A percentile compares a stretch with the other conserved stretches of the same genome.
These are phyloP conservation scores for Chrysopa pallens DNA, from an alignment of 1,140 invertebrate genomes.

Conservation along the genomic window DNA sequence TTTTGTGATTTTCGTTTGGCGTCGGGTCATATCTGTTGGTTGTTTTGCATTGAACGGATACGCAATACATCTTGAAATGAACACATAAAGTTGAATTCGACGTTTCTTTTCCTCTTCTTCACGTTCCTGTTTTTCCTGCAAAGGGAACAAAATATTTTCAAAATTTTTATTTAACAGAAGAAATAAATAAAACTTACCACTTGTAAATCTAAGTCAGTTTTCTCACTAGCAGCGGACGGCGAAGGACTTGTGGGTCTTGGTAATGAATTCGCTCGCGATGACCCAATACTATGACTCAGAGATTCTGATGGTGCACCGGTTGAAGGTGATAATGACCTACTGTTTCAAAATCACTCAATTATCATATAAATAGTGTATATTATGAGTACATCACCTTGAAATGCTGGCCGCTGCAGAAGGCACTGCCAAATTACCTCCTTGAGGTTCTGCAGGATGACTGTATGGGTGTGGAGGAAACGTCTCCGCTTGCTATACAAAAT, in stretches of 20 bases:
- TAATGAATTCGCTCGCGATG: constrained; percentile 38
- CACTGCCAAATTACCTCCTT: constrained; percentile 22
- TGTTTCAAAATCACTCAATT: too few relatives aligned
- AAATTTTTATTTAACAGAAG: not conserved
- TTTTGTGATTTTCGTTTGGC: constrained; percentile 87
- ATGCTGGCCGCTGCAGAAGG: constrained; percentile 25
- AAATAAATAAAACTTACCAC: constrained; percentile 12
- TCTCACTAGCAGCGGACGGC: constrained; percentile 62
- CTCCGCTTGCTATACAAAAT: constrained; percentile 11
- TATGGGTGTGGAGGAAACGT: constrained; percentile 9
- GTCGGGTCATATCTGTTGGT: constrained; percentile 88
- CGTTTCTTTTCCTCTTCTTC: constrained; percentile 87
- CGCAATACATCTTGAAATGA: constrained; percentile 92
- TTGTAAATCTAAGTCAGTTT: constrained; percentile 45
- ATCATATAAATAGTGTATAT: constrained; percentile 1
- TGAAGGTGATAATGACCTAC: constrained; percentile 34
- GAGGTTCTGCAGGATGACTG: constrained; percentile 11
- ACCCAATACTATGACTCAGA: constrained; percentile 30
- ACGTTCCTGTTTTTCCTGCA: constrained; percentile 63
- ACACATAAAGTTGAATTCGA: constrained; percentile 92
- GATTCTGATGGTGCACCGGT: constrained; percentile 45
- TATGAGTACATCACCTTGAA: constrained; percentile 7
- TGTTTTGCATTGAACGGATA: constrained; percentile 99
- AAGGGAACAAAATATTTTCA: constrained; percentile 5
- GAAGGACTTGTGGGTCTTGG: constrained; percentile 66